phyloP scores from a whole-genome alignment of 2,113 vertebrate genomes.

The Chaetorhynchus papuensis region DNA sequence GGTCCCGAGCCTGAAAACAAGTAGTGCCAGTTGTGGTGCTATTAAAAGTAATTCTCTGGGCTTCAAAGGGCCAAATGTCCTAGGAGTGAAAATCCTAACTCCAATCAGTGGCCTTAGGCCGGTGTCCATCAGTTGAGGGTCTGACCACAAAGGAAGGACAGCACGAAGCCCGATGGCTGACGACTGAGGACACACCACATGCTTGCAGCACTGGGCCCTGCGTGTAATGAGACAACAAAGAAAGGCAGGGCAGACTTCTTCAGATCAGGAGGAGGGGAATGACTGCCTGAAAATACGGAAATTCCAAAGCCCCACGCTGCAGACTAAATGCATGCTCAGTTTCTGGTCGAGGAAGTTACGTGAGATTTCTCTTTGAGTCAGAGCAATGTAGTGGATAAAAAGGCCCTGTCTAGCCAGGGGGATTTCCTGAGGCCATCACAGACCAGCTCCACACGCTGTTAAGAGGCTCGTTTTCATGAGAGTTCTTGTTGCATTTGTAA shows the following conservation, averaged over 20 bases:
- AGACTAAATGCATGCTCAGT: constrained; percentile 32
- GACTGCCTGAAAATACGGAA: constrained; percentile 35
- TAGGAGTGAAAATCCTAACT: not conserved
- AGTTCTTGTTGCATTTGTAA: constrained; percentile 70
- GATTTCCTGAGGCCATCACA: constrained; percentile 77
- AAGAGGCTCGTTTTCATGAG: constrained; percentile 71
- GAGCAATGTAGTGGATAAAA: constrained; percentile 73
- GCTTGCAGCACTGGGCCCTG: not conserved
- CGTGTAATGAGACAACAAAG: accelerated
- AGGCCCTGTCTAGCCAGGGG: constrained; percentile 73
- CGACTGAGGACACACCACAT: accelerated
- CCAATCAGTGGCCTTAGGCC: not conserved
- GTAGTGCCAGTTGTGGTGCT: not conserved
- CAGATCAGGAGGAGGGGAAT: not conserved
- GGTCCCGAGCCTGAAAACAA: constrained; percentile 26
- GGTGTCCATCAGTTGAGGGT: not conserved
- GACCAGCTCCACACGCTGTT: constrained; percentile 63
- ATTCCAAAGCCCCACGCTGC: constrained; percentile 16
- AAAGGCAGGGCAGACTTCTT: not conserved
- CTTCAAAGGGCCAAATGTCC: not conserved
- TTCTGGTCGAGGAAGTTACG: constrained; percentile 71
- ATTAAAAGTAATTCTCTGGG: not conserved
- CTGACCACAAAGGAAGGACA: not conserved
- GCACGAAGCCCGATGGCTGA: not conserved
- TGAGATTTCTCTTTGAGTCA: constrained; percentile 69